Evolutionary conservation across 2,113 vertebrate species (phyloP).

Genomic region (Patagioenas fasciata): DNA sequence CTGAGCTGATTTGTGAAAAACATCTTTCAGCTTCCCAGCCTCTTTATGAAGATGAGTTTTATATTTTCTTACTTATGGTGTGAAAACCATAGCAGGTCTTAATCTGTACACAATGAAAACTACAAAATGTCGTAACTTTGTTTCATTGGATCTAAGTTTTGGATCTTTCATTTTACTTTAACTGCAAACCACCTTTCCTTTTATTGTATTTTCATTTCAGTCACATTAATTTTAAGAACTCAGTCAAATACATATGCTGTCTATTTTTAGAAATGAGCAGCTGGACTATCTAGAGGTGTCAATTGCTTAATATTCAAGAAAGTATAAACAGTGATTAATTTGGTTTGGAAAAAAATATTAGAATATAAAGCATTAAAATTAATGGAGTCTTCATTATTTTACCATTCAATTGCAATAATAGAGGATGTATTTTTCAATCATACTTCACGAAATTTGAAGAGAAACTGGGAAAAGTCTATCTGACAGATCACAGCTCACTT

Average conservation of each 20-base stretch:
- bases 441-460: not conserved
- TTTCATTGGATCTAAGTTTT: not conserved
- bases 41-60: not conserved
- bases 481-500: not conserved
- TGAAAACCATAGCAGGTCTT: not conserved
- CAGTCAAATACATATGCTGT: not conserved
- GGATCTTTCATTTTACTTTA: not conserved
- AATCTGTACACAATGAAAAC: not conserved
- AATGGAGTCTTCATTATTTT: accelerated
- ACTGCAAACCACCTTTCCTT: not conserved
- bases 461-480: not conserved
- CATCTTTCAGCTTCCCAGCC: not conserved
- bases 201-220: not conserved
- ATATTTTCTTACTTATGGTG: not conserved
- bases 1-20: not conserved
- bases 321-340: not conserved
- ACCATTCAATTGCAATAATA: not conserved
- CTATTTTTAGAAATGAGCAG: not conserved
- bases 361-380: not conserved
- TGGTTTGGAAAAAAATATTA: not conserved
- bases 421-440: not conserved
- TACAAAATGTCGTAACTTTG: not conserved
- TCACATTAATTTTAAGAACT: not conserved
- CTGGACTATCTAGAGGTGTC: not conserved
- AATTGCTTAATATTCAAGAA: not conserved